phyloP scores from a whole-genome alignment of 2,797 vertebrate genomes.

The Eulemur coronatus region DNA sequence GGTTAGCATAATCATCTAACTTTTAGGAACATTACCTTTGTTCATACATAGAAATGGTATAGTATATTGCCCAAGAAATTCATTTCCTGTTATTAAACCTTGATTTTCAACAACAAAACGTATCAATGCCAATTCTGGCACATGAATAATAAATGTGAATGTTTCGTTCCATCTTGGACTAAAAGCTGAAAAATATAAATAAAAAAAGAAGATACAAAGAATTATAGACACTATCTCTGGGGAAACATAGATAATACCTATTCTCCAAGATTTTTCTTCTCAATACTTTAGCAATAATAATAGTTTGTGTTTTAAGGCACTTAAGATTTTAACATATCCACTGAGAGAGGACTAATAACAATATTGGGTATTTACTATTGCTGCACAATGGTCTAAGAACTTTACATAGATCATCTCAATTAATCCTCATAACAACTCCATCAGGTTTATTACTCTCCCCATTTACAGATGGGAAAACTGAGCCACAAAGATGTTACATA shows the following conservation, averaged over 20 bases:
- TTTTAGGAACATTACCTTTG: conserved; percentile 87
- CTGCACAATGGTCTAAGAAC: not conserved
- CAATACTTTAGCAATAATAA: not conserved
- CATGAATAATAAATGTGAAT: conserved; percentile 87
- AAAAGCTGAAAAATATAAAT: conserved; percentile 84
- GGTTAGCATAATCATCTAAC: not conserved
- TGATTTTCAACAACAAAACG: conserved; percentile 90
- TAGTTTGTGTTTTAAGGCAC: not conserved
- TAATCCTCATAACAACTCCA: not conserved
- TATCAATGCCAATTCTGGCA: conserved; percentile 90
- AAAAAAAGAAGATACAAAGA: conserved; percentile 8
- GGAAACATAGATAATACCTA: not conserved
- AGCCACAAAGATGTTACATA: not conserved
- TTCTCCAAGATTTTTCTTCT: not conserved
- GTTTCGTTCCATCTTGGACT: conserved; percentile 88
- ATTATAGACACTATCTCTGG: not conserved
- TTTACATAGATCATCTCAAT: not conserved
- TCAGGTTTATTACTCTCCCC: not conserved
- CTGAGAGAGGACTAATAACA: not conserved
- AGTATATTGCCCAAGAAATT: conserved; percentile 92
- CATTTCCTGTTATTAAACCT: conserved; percentile 83
- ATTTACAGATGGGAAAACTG: not conserved
- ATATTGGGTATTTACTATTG: not conserved
- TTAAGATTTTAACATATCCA: not conserved
- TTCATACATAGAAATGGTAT: conserved; percentile 89